phyloP scores from a whole-genome alignment of 2,113 vertebrate genomes.

The Apeltes quadracus region DNA sequence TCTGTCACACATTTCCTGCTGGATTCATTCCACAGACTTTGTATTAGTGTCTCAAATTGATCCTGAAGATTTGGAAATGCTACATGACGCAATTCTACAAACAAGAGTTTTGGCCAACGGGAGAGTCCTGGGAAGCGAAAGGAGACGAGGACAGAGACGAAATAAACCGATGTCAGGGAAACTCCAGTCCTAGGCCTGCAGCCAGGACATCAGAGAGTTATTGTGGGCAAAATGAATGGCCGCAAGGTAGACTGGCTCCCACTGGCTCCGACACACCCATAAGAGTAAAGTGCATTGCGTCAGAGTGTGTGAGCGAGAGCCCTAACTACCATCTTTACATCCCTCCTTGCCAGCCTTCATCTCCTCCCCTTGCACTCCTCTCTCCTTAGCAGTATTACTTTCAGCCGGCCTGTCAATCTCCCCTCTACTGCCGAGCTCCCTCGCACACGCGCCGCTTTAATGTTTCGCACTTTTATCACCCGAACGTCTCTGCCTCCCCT shows the following conservation, averaged over 20 bases:
- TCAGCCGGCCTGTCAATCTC: conserved; percentile 56
- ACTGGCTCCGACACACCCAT: conserved; percentile 60
- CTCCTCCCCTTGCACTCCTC: conserved; percentile 53
- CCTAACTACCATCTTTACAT: conserved; percentile 32
- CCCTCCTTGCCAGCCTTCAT: conserved; percentile 35
- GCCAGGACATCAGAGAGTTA: conserved; percentile 75
- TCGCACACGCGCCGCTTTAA: conserved; percentile 28
- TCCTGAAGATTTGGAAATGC: conserved; percentile 17
- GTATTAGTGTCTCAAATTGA: not conserved
- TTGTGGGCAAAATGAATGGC: conserved; percentile 75
- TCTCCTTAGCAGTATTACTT: conserved; percentile 49
- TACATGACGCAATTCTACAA: conserved; percentile 10
- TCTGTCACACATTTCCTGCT: not conserved
- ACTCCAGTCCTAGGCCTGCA: conserved; percentile 62
- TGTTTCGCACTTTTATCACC: conserved; percentile 43
- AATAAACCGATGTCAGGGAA: conserved; percentile 56
- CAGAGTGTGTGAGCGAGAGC: conserved; percentile 28
- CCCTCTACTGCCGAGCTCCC: conserved; percentile 35
- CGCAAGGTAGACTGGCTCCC: conserved; percentile 66
- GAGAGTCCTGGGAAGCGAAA: conserved; percentile 3
- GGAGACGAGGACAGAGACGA: conserved; percentile 35
- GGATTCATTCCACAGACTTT: not conserved
- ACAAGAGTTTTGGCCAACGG: conserved; percentile 25
- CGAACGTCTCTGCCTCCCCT: conserved; percentile 49
- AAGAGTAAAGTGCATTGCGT: conserved; percentile 44